phyloP scores from a whole-genome alignment of 2,888 invertebrate genomes.

The Chrysina gloriosa region DNA sequence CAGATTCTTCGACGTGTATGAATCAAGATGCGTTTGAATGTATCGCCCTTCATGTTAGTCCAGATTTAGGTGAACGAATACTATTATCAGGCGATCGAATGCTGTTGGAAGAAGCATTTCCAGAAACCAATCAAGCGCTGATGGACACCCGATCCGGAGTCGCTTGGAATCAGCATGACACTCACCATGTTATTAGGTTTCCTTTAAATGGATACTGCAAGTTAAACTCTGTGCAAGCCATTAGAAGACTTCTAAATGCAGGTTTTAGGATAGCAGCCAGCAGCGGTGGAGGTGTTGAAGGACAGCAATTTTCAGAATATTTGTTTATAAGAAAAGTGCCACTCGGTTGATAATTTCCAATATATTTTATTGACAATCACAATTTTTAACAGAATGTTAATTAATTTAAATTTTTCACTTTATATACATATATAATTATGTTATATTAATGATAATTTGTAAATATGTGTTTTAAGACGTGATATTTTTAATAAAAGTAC shows the following conservation, averaged over 20 bases:
- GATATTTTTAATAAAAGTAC: slow-evolving; percentile 35
- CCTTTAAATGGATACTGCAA: slow-evolving; percentile 91
- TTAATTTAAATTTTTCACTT: slow-evolving; percentile 46
- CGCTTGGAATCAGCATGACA: slow-evolving; percentile 83
- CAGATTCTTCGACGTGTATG: slow-evolving; percentile 49
- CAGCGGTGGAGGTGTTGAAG: slow-evolving; percentile 88
- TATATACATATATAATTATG: slow-evolving; percentile 36
- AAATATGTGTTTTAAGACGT: slow-evolving; percentile 35
- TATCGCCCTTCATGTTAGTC: slow-evolving; percentile 82
- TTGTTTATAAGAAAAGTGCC: slow-evolving; percentile 74
- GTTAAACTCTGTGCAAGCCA: slow-evolving; percentile 88
- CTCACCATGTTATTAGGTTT: slow-evolving; percentile 81
- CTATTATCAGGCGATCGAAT: slow-evolving; percentile 85
- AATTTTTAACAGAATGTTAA: slow-evolving; percentile 32
- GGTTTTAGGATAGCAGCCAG: slow-evolving; percentile 84
- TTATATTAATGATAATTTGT: slow-evolving; percentile 34
- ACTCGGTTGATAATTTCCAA: slow-evolving; percentile 57
- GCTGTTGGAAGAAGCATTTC: slow-evolving; percentile 80
- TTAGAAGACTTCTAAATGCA: slow-evolving; percentile 82
- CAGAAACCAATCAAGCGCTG: slow-evolving; percentile 81
- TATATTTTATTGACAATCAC: slow-evolving; percentile 40
- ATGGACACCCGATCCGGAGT: slow-evolving; percentile 84
- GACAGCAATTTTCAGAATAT: slow-evolving; percentile 91
- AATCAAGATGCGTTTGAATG: slow-evolving; percentile 73
- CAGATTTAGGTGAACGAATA: slow-evolving; percentile 83